These are phyloP conservation scores for Anagrus nilaparvatae DNA, from an alignment of 1,140 invertebrate species.

Conservation along the genomic window DNA sequence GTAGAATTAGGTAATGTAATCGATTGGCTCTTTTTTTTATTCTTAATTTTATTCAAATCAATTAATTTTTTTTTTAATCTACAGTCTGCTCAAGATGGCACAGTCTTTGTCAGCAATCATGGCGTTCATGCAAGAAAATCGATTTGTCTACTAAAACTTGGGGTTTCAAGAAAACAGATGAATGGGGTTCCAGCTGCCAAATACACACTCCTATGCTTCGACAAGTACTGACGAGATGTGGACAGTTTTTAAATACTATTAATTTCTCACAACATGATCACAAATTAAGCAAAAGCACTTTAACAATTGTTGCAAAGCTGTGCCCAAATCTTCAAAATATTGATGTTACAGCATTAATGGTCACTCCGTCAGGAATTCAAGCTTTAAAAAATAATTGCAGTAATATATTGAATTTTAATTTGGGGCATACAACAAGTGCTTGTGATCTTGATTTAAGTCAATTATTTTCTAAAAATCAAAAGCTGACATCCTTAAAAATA, in stretches of 20 bases:
- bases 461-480: constrained; percentile 27
- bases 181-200: constrained; percentile 7
- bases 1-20: constrained; percentile 30
- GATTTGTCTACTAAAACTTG: constrained; percentile 22
- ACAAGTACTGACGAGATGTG: constrained; percentile 32
- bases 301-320: constrained; percentile 30
- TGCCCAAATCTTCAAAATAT: constrained; percentile 33
- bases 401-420: constrained; percentile 26
- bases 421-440: constrained; percentile 19
- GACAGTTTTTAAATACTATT: constrained; percentile 29
- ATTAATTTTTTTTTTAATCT: constrained; percentile 8
- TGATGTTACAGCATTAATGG: constrained; percentile 23
- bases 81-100: constrained; percentile 36
- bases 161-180: constrained; percentile 13
- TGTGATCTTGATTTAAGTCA: constrained; percentile 32
- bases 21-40: neutral
- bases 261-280: constrained; percentile 18
- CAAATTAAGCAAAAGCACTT: constrained; percentile 25
- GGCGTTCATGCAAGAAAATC: constrained; percentile 26
- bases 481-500: constrained; percentile 26
- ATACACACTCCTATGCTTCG: constrained; percentile 26
- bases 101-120: constrained; percentile 28
- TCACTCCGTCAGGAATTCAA: constrained; percentile 29
- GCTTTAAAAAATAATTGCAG: constrained; percentile 25
- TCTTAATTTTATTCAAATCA: neutral